Percentiles rank a stretch among this genome's conserved stretches.
Conservation (phyloP, 2,113 vertebrate genomes). For the Tachycineta bicolor region DNA sequence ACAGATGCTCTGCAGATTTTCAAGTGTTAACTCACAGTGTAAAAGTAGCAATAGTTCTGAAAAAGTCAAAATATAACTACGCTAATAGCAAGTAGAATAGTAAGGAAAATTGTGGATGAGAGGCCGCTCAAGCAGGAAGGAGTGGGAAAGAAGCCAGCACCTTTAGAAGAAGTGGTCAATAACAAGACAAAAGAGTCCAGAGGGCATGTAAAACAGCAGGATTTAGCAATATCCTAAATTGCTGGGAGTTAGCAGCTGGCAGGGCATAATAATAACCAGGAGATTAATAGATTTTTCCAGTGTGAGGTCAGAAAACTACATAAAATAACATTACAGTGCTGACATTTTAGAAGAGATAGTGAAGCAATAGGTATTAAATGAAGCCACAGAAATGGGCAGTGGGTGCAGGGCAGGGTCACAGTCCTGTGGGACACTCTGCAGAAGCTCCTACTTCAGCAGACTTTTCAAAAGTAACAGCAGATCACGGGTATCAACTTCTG, state of each 20-base stretch:
- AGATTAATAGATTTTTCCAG: constrained; percentile 53
- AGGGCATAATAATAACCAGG: constrained; percentile 11
- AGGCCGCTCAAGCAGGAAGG: neutral
- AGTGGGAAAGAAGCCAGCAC: constrained; percentile 2
- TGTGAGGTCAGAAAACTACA: constrained; percentile 47
- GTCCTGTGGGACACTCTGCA: neutral
- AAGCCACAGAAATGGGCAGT: neutral
- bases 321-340: neutral
- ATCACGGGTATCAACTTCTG: neutral
- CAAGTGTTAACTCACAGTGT: neutral
- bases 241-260: constrained; percentile 5
- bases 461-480: neutral
- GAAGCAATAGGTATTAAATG: neutral
- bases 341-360: neutral
- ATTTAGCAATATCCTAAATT: constrained; percentile 48
- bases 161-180: constrained; percentile 14
- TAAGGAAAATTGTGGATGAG: neutral
- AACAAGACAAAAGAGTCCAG: neutral
- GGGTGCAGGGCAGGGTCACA: neutral
- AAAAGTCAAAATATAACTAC: neutral
- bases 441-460: neutral
- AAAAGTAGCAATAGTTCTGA: neutral
- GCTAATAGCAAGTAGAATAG: neutral
- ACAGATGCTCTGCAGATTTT: neutral
- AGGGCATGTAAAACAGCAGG: constrained; percentile 9